A percentile compares a stretch with the other conserved stretches of the same genome.
phyloP scores from a whole-genome alignment of 2,888 invertebrate genomes.

The Masnerella sp. region DNA sequence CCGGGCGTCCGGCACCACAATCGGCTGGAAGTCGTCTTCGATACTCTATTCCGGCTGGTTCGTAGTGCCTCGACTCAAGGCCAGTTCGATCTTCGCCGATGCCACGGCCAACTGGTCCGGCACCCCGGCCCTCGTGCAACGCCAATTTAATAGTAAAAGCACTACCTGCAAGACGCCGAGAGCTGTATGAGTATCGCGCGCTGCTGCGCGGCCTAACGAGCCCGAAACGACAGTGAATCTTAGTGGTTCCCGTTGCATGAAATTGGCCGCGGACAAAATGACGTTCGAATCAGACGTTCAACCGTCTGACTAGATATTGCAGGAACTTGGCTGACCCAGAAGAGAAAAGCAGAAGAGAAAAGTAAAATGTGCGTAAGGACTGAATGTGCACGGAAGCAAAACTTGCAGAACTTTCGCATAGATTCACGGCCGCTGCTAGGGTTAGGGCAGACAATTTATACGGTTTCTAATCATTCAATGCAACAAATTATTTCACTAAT shows the following conservation, averaged over 20 bases:
- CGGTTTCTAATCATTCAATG: conserved; percentile 25
- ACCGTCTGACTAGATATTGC: conserved; percentile 66
- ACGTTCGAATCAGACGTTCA: conserved; percentile 49
- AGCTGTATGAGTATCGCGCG: conserved; percentile 7
- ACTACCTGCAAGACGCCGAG: conserved; percentile 67
- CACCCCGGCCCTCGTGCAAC: conserved; percentile 61
- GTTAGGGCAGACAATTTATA: conserved; percentile 19
- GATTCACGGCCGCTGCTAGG: conserved; percentile 54
- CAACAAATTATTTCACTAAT: conserved; percentile 4
- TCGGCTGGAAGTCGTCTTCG: conserved; percentile 72
- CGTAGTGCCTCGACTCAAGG: conserved; percentile 63
- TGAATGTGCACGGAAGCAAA: conserved; percentile 76
- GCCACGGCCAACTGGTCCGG: conserved; percentile 72
- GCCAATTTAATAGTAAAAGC: conserved; percentile 70
- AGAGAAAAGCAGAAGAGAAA: conserved; percentile 73
- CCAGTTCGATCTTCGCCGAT: conserved; percentile 63
- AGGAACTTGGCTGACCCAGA: conserved; percentile 72
- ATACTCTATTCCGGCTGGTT: conserved; percentile 74
- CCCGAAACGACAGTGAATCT: conserved; percentile 47
- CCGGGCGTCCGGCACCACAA: no score
- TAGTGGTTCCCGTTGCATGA: conserved; percentile 46
- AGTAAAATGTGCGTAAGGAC: conserved; percentile 75
- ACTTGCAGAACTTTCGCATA: conserved; percentile 74
- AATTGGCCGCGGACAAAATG: conserved; percentile 40
- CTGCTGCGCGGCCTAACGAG: neutral